phyloP scores from a whole-genome alignment of 1,140 invertebrate species.

The Acyrthosiphon pisum region DNA sequence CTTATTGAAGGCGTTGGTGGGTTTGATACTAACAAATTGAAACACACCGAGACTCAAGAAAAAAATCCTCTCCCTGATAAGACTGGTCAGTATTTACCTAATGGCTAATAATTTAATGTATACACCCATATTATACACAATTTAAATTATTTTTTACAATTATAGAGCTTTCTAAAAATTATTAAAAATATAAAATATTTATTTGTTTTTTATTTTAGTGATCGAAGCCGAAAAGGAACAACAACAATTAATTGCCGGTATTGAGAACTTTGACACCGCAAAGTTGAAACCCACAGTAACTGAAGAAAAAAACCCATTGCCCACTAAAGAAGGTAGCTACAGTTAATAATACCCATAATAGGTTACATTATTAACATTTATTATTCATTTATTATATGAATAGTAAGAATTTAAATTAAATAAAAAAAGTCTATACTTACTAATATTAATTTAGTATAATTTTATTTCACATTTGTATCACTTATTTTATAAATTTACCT shows the following conservation, averaged over 20 bases:
- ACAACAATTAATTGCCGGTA: conserved; percentile 83
- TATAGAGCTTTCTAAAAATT: neutral
- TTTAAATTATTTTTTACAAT: neutral
- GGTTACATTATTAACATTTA: neutral
- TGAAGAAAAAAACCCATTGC: conserved; percentile 87
- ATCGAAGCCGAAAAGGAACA: conserved; percentile 88
- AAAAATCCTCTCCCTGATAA: conserved; percentile 94
- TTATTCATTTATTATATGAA: neutral
- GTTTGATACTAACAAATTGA: conserved; percentile 82
- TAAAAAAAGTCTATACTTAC: neutral
- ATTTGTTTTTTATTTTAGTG: conserved; percentile 67
- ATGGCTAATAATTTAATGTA: neutral
- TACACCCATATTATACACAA: neutral
- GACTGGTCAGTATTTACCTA: conserved; percentile 77
- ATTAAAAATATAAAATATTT: neutral
- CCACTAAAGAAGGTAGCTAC: conserved; percentile 77
- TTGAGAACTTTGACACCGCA: conserved; percentile 84
- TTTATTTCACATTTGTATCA: no score
- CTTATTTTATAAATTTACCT: no score
- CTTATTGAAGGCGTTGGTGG: conserved; percentile 84
- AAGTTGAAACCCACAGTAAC: conserved; percentile 90
- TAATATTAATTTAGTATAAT: no score
- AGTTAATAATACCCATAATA: neutral
- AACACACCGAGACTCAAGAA: conserved; percentile 91
- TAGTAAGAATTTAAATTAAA: neutral